Evolutionary conservation across 64 coral and sea anemone species (phyloP), one percentile per base, ranked within the genome.

Genomic region (Hydrozoanthus tunicans): DNA sequence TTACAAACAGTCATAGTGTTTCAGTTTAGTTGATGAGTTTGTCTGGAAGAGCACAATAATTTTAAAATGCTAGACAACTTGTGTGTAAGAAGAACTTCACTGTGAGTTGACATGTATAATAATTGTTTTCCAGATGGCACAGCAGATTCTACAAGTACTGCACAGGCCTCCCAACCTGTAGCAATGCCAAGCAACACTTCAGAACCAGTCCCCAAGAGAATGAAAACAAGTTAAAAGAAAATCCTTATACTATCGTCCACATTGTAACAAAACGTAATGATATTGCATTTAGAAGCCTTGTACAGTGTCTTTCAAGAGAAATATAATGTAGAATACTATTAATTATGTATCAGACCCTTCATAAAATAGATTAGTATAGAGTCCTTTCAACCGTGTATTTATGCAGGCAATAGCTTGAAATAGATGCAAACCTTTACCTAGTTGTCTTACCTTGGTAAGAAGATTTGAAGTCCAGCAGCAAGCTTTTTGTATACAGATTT

Each of bases 121-220:
- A 25, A n/a, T 81, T 81, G 5, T 59, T 62, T 67, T 83, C 62
- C 43, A 83, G 81, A 83, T 83, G 81, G 81, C 7, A 83, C 81
- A 3, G 6, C 63, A 15, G 81, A 83, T 64, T 14, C 81, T 10
- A 52, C 81, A 68, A 68, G 43, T 7, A 17, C 27, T 66, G 15
- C 81, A 83, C 81, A 83, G 81, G 81, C 14, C 7, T 1, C 61
- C 62, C 81, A 83, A 15, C 23, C 63, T 66, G 27, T 68, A 83
- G 61, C 81, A 83, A 54, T 62, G 67, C 81, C 62, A 43, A 52
- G 60, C 12, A 25, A 51, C 51, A 67, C 43, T 1, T 83, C 81
- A 83, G 81, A 83, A 65, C 81, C 81, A 9, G 62, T 27, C 14
- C 81, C 81, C 62, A 83, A 83, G 81, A 67, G 81, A 83, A 67